phyloP scores from a whole-genome alignment of 2,888 invertebrate genomes.

The Fragum fragum region DNA sequence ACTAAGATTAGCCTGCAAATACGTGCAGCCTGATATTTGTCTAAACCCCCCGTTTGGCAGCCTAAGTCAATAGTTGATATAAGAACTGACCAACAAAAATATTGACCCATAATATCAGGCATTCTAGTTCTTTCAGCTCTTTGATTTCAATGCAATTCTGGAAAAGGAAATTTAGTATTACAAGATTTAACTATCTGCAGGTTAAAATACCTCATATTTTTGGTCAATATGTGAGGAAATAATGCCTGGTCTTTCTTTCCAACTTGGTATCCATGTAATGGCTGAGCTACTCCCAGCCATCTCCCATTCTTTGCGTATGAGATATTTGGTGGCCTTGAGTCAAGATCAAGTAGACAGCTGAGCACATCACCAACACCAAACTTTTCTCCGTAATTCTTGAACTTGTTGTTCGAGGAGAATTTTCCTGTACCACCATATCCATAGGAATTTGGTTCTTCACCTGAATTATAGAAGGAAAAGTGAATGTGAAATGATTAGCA shows the following conservation, averaged over 20 bases:
- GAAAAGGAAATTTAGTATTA: too few species aligned
- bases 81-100: too few species aligned
- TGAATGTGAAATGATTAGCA: too few species aligned
- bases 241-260: slow-evolving; percentile 89
- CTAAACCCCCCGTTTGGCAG: too few species aligned
- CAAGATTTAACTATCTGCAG: too few species aligned
- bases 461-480: too few species aligned
- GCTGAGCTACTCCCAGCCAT: slow-evolving; percentile 92
- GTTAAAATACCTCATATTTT: slow-evolving; percentile 90
- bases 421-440: slow-evolving; percentile 95
- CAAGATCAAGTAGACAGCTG: slow-evolving; percentile 91
- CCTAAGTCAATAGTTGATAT: too few species aligned
- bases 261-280: slow-evolving; percentile 90
- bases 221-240: slow-evolving; percentile 96
- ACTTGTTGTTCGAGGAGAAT: slow-evolving; percentile 92
- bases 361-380: slow-evolving; percentile 94
- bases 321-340: slow-evolving; percentile 91
- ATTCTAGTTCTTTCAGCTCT: too few species aligned
- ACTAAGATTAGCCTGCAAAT: too few species aligned
- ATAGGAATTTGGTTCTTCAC: slow-evolving; percentile 92
- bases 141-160: too few species aligned
- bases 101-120: too few species aligned
- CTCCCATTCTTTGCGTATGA: slow-evolving; percentile 95
- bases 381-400: slow-evolving; percentile 92
- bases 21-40: too few species aligned